These are phyloP conservation scores for Tapera naevia DNA, from an alignment of 2,797 vertebrate species.

Conservation along the genomic window DNA sequence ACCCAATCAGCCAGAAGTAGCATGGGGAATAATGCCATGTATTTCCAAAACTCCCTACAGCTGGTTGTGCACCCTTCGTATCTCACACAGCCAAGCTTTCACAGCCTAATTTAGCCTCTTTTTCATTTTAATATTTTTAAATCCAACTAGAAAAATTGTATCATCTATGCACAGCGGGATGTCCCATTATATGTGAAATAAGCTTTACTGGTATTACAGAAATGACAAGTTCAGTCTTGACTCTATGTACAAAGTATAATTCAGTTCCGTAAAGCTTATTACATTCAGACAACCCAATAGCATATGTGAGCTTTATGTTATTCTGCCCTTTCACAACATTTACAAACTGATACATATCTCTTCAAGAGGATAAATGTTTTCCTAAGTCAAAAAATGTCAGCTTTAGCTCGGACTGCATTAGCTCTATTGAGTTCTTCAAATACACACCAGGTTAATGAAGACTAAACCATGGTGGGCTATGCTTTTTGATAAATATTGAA, in stretches of 20 bases:
- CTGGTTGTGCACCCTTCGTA: neutral
- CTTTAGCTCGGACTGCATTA: constrained; percentile 69
- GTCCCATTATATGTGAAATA: constrained; percentile 62
- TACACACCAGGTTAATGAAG: constrained; percentile 75
- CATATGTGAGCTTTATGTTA: constrained; percentile 71
- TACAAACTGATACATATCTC: constrained; percentile 78
- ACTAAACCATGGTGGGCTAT: constrained; percentile 69
- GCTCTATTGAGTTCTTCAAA: constrained; percentile 75
- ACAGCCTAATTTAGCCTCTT: constrained; percentile 52
- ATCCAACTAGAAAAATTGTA: constrained; percentile 63
- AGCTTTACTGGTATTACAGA: constrained; percentile 62
- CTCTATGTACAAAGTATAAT: constrained; percentile 56
- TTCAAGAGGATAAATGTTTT: constrained; percentile 76
- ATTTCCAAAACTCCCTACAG: constrained; percentile 48
- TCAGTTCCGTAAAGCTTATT: constrained; percentile 38
- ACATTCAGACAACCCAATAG: constrained; percentile 53
- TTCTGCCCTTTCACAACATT: constrained; percentile 76
- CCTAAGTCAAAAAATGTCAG: constrained; percentile 70
- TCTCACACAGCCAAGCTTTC: constrained; percentile 15
- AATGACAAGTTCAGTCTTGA: constrained; percentile 72
- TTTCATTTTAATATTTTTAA: constrained; percentile 69
- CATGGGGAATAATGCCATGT: neutral
- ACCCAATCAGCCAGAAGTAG: neutral
- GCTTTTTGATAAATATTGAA: constrained; percentile 75
- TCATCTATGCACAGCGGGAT: constrained; percentile 56